Evolutionary conservation across 2,888 invertebrate species (phyloP), one percentile per base, ranked within the genome.

Genomic region (Osmoderma eremita): DNA sequence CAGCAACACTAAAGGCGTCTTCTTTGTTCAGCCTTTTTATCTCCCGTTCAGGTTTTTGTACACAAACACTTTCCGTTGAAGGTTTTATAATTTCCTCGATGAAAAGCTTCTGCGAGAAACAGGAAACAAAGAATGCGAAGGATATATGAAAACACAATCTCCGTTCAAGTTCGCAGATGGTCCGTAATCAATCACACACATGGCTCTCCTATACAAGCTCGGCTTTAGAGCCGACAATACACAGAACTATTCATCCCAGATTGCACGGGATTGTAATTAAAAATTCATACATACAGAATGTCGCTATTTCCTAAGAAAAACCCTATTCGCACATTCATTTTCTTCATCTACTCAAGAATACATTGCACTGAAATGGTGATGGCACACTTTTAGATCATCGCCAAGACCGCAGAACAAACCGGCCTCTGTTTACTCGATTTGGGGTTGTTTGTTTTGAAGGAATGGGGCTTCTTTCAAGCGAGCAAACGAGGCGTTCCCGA

Each of bases 371-470:
- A 12, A 36, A 18, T 45, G 18, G 45, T 10, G 4, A 8, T 45
- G 24, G 45, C 45, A 45, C 15, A 30, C 30, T 45, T 61, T 45
- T 30, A 45, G 24, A 30, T 24, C 50, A 30, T 61, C 58, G 18
- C 45, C 58, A 36, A n/a, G 17, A 30, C 15, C 13, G 58, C 36
- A 30, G 51, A 51, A 51, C 30, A 51, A 45, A 20, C 38, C n/a
- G 53, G 51, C 51, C 51, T 63, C 63, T 53, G 63, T 63, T 63
- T 63, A 63, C 63, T 63, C 53, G 41, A 63, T 63, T 53, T 63
- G 39, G 24, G 63, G 20, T 18, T 63, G 63, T 63, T 63, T 63
- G 51, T 63, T 63, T 63, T 63, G 63, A 51, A 53, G 42, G 63
- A 63, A 63, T 49, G 63, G 24, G 41, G 63, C 22, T 53, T 51